Base-by-base conservation (phyloP, 2,113 vertebrate species). In the Actinemys pallida region DNA sequence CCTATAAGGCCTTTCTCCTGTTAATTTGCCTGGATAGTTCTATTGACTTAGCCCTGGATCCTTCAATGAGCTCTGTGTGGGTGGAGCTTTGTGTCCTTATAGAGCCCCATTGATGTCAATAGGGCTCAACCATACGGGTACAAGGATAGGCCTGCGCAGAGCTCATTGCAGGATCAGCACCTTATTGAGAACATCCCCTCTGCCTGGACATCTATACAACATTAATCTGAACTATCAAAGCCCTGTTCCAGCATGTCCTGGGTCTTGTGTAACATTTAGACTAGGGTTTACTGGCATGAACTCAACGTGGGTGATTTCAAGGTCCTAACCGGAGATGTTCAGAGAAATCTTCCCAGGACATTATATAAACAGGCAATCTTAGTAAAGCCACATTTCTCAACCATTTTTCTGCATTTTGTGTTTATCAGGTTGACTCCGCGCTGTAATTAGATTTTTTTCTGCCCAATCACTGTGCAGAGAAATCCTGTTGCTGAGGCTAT, bases 361-460 rank as follows among this genome's bases (percentile, higher is more conserved):
- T 47, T 45, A 27, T 0, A 88, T 50, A 84, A 89, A 50, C 4
- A 59, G 16, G 3, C 42, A 59, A 86, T 42, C 24, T 50, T 54
- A 88, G 35, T 4, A 24, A 93, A 92, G 47, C 59, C 83, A 84
- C 39, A 12, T 39, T 65, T 87, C 83, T 57, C 50, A 42, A 39
- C 65, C 65, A 72, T 72, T 39, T 39, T 39, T 22, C 65, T 72
- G n/a, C 17, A 72, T 72, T 72, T 72, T 72, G 17, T 72, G 65
- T 72, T 39, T 39, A 39, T 20, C 17, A 10, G 17, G 35, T 78
- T 57, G 35, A 27, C 52, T 59, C 80, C 90, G 93, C 65, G 11
- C 39, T 59, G 22, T 82, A 91, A 93, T 75, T 52, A 80, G 81
- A 87, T 52, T 45, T 81, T 89, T 96, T 47, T 96, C 85, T 90